Base-by-base conservation (phyloP, 2,888 invertebrate species). In the Chrysotoxum bicinctum region DNA sequence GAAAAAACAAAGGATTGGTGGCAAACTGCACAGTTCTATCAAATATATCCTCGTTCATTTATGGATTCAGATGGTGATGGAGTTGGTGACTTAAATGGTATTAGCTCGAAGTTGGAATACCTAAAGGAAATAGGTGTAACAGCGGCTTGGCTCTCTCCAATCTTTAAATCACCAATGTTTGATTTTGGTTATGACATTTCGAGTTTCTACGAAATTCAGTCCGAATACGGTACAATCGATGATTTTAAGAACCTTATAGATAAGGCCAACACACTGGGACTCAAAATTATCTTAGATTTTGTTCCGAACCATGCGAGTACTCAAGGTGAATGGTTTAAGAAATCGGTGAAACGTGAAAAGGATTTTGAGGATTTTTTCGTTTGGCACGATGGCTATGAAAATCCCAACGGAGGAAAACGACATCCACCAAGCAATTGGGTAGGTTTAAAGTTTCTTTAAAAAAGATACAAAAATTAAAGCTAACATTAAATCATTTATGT, bases 21-120 rank as follows among this genome's bases (percentile, higher is more conserved):
- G 89, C 76, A 89, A 80, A 89, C 88, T 6, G 89, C 88, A 3
- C 89, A 89, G 19, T 94, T 96, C 88, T 97, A 97, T 90, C 96
- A 97, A 90, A 94, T 96, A 35, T 95, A 96, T 89, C 95, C 96
- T 0, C 93, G 95, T 87, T 95, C 96, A 0, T 97, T 96, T 92
- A 93, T 94, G 90, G 97, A 97, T 90, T 94, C 94, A 21, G 91
- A 96, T 89, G 95, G 94, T 1, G 95, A 96, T 91, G 97, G 97
- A 3, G 92, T 95, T 48, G 94, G 94, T 21, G 94, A 94, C 88
- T 88, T 94, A 10, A 93, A 93, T 84, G 94, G 94, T 91, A 91
- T 95, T 48, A 92, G 92, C 1, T 92, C 93, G n/a, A 93, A 93
- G 70, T 83, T 93, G 3, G 92, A 93, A 19, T 93, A 95, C 87